Percentiles rank a stretch among this genome's conserved stretches.
phyloP scores from a whole-genome alignment of 2,113 vertebrate species.

The Sarotherodon lohbergeri region DNA sequence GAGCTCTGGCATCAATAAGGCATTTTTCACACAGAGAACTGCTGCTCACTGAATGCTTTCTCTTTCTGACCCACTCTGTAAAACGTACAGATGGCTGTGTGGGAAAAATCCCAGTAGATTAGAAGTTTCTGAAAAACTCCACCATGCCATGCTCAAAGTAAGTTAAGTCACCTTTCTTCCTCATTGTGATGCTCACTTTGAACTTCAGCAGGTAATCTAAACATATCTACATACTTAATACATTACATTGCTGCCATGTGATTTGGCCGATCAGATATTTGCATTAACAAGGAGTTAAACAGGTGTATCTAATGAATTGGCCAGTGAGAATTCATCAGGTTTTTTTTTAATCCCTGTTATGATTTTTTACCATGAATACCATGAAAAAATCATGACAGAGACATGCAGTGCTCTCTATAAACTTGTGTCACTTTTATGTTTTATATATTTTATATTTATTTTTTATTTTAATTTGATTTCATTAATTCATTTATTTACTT shows the following conservation, averaged over 20 bases:
- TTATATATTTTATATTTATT: not conserved
- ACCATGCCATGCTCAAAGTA: not conserved
- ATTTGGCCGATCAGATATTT: not conserved
- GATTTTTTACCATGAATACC: not conserved
- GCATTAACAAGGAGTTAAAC: not conserved
- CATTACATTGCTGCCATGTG: not conserved
- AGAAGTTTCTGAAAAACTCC: not conserved
- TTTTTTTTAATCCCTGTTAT: not conserved
- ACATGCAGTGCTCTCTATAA: not conserved
- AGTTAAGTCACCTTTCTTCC: not conserved
- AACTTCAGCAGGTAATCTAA: not conserved
- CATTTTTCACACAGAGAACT: not conserved
- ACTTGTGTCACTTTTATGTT: not conserved
- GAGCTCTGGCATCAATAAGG: not conserved
- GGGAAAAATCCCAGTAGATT: not conserved
- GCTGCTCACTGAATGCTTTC: not conserved
- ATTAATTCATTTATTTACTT: not conserved
- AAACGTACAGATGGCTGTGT: not conserved
- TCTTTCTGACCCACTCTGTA: not conserved
- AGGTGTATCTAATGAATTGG: not conserved
- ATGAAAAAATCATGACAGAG: not conserved
- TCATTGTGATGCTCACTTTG: not conserved
- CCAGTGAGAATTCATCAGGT: not conserved
- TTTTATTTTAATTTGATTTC: not conserved
- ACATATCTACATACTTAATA: not conserved